Percentiles rank a stretch among this genome's conserved stretches.
Conservation (phyloP, 2,797 vertebrate species). For the Anguilla obscura region DNA sequence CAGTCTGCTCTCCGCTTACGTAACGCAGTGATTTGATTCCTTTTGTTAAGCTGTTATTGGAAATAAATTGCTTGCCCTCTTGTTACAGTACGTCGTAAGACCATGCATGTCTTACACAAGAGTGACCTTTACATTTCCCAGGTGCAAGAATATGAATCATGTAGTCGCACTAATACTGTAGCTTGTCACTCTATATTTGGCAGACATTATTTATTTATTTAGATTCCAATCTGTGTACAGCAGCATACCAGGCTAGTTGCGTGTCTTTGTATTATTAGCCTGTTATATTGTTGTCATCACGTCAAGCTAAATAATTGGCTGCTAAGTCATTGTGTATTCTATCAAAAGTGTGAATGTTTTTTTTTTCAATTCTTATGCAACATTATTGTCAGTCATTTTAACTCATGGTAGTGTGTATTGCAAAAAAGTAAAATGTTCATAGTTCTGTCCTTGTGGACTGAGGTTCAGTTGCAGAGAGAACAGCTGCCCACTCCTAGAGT, state of each 20-base stretch:
- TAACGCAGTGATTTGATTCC: conserved; percentile 27
- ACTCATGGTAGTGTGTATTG: background rate
- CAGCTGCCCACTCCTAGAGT: no score
- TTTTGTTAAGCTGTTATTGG: conserved; percentile 31
- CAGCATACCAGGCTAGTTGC: background rate
- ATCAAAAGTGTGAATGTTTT: background rate
- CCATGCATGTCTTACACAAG: conserved; percentile 16
- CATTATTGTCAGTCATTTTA: background rate
- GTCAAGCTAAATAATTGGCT: background rate
- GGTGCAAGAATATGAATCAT: conserved; percentile 23
- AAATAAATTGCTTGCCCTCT: background rate
- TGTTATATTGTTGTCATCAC: conserved; percentile 3
- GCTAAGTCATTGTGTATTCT: background rate
- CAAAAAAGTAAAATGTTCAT: background rate
- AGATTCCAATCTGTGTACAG: conserved; percentile 6
- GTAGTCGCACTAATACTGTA: background rate
- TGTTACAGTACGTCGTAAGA: background rate
- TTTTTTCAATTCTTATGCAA: background rate
- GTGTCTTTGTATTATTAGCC: conserved; percentile 8
- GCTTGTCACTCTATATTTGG: conserved; percentile 9
- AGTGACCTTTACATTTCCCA: conserved; percentile 25
- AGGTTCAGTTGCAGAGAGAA: background rate
- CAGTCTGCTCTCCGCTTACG: background rate
- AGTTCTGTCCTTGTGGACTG: background rate
- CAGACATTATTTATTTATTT: conserved; percentile 7